Evolutionary conservation across 2,888 invertebrate species (phyloP).

Genomic region (Xestia sexstrigata): DNA sequence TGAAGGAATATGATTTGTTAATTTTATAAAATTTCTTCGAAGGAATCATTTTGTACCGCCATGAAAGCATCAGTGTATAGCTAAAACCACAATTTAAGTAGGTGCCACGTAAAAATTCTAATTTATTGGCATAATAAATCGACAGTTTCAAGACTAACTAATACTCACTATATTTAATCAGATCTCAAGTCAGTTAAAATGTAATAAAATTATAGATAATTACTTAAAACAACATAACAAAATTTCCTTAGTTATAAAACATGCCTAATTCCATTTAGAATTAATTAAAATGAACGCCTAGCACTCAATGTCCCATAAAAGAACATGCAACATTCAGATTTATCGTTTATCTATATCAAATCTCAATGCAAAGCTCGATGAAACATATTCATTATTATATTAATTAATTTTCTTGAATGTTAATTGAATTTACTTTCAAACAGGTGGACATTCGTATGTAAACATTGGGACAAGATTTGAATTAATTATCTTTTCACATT

Average conservation of each 20-base stretch:
- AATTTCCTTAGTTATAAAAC: constrained; percentile 16
- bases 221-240: constrained; percentile 1
- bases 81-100: background rate
- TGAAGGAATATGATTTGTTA: background rate
- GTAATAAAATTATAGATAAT: background rate
- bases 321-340: constrained; percentile 50
- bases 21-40: background rate
- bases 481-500: background rate
- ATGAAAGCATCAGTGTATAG: background rate
- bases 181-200: background rate
- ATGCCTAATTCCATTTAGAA: constrained; percentile 16
- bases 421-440: constrained; percentile 41
- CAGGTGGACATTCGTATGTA: constrained; percentile 17
- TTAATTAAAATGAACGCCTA: constrained; percentile 37
- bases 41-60: background rate
- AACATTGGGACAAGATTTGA: constrained; percentile 16
- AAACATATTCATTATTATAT: constrained; percentile 53
- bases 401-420: constrained; percentile 52
- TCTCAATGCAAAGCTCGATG: constrained; percentile 51
- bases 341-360: constrained; percentile 52
- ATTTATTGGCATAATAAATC: background rate
- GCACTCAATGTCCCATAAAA: constrained; percentile 48
- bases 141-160: background rate
- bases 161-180: background rate
- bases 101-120: background rate